These are phyloP conservation scores for Gnathonemus longibarbis DNA, from an alignment of 2,113 vertebrate genomes.

Conservation along the genomic window DNA sequence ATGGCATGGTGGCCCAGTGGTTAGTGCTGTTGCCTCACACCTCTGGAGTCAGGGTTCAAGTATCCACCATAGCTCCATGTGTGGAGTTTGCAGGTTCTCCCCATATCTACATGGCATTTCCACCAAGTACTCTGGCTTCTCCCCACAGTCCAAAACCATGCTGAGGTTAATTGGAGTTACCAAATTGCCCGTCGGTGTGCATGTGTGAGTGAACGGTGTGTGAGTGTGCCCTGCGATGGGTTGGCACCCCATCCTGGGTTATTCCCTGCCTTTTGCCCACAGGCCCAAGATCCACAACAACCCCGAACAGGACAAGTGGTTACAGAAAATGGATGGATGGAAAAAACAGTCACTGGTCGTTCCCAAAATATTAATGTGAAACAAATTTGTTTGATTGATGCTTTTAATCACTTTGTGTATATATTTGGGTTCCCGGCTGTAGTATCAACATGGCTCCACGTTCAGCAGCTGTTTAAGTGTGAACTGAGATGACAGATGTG, in stretches of 20 bases:
- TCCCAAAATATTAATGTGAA: neutral
- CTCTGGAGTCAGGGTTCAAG: neutral
- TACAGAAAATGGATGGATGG: neutral
- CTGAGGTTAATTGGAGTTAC: too few species aligned
- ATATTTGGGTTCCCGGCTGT: neutral
- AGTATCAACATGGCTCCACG: neutral
- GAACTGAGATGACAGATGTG: neutral
- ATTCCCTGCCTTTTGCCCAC: neutral
- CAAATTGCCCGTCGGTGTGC: too few species aligned
- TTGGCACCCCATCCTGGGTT: neutral
- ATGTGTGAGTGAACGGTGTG: too few species aligned
- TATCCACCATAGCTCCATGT: neutral
- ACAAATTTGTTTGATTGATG: neutral
- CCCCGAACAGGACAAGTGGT: neutral
- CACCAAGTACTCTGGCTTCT: neutral
- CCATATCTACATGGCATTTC: too few species aligned
- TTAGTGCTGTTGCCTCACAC: too few species aligned
- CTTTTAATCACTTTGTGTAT: neutral
- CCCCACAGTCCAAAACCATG: too few species aligned
- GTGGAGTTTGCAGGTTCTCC: neutral
- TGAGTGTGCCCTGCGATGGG: neutral
- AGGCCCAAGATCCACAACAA: neutral
- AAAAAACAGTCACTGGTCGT: neutral
- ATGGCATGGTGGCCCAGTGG: too few species aligned
- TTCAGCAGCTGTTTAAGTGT: neutral